phyloP scores from a whole-genome alignment of 2,888 invertebrate genomes.

The Phyllotreta cruciferae region DNA sequence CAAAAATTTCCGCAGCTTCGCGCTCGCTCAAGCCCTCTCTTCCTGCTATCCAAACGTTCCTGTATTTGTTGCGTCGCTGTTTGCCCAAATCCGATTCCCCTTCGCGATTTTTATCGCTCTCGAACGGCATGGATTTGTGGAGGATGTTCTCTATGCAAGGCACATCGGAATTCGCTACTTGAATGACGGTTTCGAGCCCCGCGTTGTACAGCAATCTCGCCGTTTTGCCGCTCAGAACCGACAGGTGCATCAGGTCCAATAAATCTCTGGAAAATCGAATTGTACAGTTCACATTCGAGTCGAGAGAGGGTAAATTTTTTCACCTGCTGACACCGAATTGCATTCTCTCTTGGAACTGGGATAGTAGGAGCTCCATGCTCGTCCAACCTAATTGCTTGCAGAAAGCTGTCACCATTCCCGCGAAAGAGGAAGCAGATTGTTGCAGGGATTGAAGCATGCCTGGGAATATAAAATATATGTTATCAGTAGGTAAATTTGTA shows the following conservation, averaged over 20 bases:
- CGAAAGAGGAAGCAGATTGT: constrained; percentile 93
- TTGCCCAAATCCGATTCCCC: constrained; percentile 72
- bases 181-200: constrained; percentile 79
- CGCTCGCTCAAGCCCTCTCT: constrained; percentile 79
- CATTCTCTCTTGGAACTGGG: constrained; percentile 92
- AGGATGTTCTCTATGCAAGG: constrained; percentile 78
- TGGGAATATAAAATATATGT: not conserved
- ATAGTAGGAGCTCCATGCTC: constrained; percentile 85
- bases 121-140: constrained; percentile 81
- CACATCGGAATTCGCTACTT: constrained; percentile 77
- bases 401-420: constrained; percentile 97
- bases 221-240: constrained; percentile 81
- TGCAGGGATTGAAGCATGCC: constrained; percentile 88
- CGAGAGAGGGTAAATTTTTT: not conserved
- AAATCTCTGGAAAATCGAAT: constrained; percentile 78
- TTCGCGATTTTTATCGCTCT: constrained; percentile 78
- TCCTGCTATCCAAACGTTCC: constrained; percentile 81
- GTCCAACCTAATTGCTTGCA: constrained; percentile 92
- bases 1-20: constrained; percentile 80
- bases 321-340: constrained; percentile 85
- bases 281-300: no score
- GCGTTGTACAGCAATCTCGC: constrained; percentile 84
- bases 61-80: constrained; percentile 71
- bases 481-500: no score
- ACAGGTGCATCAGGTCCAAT: constrained; percentile 86